phyloP scores from a whole-genome alignment of 1,140 invertebrate genomes.

The Ericerus pela region DNA sequence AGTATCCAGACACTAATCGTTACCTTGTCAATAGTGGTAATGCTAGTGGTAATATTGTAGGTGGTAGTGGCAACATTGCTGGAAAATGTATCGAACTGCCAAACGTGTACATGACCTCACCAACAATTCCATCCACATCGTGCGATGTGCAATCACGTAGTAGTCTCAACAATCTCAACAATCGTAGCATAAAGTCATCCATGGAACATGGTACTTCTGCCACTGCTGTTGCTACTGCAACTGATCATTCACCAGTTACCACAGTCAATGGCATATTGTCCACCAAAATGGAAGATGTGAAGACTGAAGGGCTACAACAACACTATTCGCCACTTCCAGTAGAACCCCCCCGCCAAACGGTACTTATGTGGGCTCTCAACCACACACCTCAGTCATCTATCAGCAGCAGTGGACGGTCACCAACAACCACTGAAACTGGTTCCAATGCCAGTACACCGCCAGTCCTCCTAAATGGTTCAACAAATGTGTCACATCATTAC shows the following conservation, averaged over 20 bases:
- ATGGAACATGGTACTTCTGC: slow-evolving; percentile 24
- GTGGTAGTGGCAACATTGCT: slow-evolving; percentile 34
- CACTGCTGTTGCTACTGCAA: slow-evolving; percentile 25
- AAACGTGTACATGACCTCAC: slow-evolving; percentile 29
- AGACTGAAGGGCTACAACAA: slow-evolving; percentile 35
- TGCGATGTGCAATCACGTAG: slow-evolving; percentile 19
- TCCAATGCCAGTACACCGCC: slow-evolving; percentile 19
- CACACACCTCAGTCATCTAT: slow-evolving; percentile 26
- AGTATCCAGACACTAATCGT: too few species aligned
- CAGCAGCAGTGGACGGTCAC: slow-evolving; percentile 24
- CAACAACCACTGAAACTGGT: slow-evolving; percentile 3
- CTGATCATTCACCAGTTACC: slow-evolving; percentile 31
- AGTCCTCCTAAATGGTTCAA: slow-evolving; percentile 16
- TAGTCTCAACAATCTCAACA: slow-evolving; percentile 11
- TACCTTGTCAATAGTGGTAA: too few species aligned
- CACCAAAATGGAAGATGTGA: slow-evolving; percentile 47
- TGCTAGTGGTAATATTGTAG: slow-evolving; percentile 37
- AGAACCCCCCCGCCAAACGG: slow-evolving; percentile 57
- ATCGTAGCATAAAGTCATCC: slow-evolving; percentile 11
- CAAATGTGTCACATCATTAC: too few species aligned
- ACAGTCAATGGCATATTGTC: slow-evolving; percentile 41
- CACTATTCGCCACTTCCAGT: slow-evolving; percentile 33
- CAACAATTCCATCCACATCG: not conserved
- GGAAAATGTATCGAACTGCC: slow-evolving; percentile 21
- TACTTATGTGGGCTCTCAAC: slow-evolving; percentile 61